A percentile compares a stretch with the other conserved stretches of the same genome.
Conservation (phyloP, 2,113 vertebrate genomes). For the Corythoichthys intestinalis region DNA sequence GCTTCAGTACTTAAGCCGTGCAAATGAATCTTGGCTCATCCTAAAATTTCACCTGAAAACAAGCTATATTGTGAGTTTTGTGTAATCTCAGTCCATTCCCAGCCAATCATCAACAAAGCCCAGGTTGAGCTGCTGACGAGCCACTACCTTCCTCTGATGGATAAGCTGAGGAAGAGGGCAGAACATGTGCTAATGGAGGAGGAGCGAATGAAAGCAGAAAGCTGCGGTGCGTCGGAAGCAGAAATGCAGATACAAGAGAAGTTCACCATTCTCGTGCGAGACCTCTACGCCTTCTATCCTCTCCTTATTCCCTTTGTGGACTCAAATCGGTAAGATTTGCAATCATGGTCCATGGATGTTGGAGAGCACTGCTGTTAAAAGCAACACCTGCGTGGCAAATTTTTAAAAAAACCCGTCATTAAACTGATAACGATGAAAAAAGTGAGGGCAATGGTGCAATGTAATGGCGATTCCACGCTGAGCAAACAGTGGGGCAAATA, state of each 20-base stretch:
- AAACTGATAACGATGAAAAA: no score
- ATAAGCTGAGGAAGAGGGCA: slow-evolving; percentile 89
- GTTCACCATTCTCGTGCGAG: slow-evolving; percentile 85
- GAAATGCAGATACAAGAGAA: slow-evolving; percentile 90
- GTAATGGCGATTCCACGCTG: not conserved
- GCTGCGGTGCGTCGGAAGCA: slow-evolving; percentile 80
- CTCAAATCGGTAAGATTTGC: slow-evolving; percentile 79
- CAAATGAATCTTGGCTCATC: no score
- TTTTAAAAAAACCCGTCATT: no score
- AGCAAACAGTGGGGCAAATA: not conserved
- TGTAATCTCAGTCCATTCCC: slow-evolving; percentile 80
- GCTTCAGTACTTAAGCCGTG: not conserved
- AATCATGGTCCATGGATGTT: not conserved
- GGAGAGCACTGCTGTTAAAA: not conserved
- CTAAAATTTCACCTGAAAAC: not conserved
- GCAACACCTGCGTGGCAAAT: not conserved
- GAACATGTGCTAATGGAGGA: slow-evolving; percentile 85
- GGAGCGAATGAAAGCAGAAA: slow-evolving; percentile 85
- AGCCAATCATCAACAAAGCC: slow-evolving; percentile 87
- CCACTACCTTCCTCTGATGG: slow-evolving; percentile 92
- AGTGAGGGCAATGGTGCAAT: no score
- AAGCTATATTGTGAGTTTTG: not conserved
- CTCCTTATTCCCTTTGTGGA: slow-evolving; percentile 93
- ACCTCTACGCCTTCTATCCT: slow-evolving; percentile 94
- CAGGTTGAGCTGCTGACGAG: slow-evolving; percentile 81